Evolutionary conservation across 2,797 vertebrate genomes (phyloP), one percentile per base, ranked within the genome.

Genomic region (Thripadectes ignobilis): DNA sequence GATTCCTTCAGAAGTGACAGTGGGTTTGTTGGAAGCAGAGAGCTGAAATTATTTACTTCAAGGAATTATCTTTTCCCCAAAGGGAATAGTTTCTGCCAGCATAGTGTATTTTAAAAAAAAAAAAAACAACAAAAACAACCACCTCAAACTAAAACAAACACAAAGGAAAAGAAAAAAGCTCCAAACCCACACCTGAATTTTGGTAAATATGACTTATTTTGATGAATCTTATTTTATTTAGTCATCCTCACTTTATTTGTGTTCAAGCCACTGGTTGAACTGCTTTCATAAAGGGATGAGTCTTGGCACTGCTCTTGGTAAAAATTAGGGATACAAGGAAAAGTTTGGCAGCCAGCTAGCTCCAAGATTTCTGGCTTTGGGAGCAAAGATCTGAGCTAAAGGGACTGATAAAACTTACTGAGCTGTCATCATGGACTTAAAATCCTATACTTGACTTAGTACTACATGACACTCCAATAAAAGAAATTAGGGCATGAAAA

Each of bases 401-500:
- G 78, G 78, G 49, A n/a, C 52, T 83, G 93, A 91, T 52, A 72
- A 85, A 92, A 29, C 87, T 92, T 43, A 55, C n/a, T 27, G 72
- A 89, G 49, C 76, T 91, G 68, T 62, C 87, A 52, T 19, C 48
- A 68, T 4, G 17, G 29, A 45, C 81, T 91, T 90, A 69, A 80
- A 88, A 58, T 76, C 62, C 51, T 55, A 1, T 29, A 63, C 51
- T 80, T 75, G 93, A 72, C 78, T 96, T 84, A 66, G 65, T 68
- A 39, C 72, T 27, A 3, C 10, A 5, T 5, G 19, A n/a, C 68
- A 52, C 27, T 68, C 57, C 71, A 72, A 49, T 69, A 52, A 46
- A 24, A 92, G 74, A 75, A 92, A 93, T 78, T 24, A 59, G 26
- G 73, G 14, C 46, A 45, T 78, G 58, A 90, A 90, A 94, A 93